Percentiles rank a stretch among this genome's conserved stretches.
Conservation (phyloP, 2,113 vertebrate species). For the Chrysochloris asiatica region DNA sequence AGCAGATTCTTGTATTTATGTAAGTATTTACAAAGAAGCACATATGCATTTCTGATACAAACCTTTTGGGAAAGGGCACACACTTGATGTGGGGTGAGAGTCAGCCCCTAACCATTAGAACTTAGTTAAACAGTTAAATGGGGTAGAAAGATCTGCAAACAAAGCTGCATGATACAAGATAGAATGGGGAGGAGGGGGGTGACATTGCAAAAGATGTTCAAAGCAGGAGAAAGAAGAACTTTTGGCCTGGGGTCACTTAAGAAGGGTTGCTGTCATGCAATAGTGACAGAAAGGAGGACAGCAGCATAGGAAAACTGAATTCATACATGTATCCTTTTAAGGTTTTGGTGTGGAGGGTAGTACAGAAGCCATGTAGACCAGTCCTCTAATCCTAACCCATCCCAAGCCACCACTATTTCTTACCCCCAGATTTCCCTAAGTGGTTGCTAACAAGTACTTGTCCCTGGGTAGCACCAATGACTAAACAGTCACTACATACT, state of each 20-base stretch:
- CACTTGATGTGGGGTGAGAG: not conserved
- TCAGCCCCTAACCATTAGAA: not conserved
- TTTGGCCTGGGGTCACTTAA: not conserved
- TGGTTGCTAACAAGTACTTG: not conserved
- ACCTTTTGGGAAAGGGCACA: not conserved
- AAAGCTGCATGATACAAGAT: fast-evolving
- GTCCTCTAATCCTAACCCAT: not conserved
- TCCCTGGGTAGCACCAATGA: not conserved
- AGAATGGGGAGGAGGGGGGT: not conserved
- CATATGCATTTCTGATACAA: not conserved
- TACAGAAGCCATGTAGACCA: not conserved
- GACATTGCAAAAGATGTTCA: not conserved
- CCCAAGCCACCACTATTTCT: not conserved
- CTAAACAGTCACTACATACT: not conserved
- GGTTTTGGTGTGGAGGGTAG: not conserved
- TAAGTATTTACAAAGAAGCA: not conserved
- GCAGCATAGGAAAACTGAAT: not conserved
- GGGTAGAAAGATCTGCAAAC: not conserved
- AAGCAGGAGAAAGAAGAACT: not conserved
- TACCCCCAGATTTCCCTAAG: not conserved
- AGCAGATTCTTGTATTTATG: not conserved
- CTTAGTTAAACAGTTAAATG: not conserved
- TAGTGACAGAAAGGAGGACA: not conserved
- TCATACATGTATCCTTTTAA: fast-evolving
- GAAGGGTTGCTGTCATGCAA: fast-evolving